Conservation (phyloP, 2,797 vertebrate species). For the Microhierax caerulescens region DNA sequence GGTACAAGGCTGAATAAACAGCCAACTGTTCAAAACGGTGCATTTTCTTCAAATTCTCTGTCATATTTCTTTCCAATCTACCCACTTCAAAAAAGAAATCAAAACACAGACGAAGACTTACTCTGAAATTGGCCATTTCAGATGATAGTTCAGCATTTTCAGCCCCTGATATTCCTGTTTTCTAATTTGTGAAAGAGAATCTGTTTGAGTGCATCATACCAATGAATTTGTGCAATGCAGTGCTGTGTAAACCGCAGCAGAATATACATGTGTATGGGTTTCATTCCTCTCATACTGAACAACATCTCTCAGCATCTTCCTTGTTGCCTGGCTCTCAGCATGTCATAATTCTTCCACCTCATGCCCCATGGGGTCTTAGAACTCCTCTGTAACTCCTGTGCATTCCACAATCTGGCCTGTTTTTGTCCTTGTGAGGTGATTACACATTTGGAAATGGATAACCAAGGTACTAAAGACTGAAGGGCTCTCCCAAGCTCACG, state of each 20-base stretch:
- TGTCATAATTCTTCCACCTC: neutral
- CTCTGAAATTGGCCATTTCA: neutral
- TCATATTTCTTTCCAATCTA: neutral
- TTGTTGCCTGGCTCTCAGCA: neutral
- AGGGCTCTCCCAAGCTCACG: neutral
- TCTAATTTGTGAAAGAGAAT: neutral
- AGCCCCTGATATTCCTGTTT: neutral
- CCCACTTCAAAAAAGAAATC: neutral
- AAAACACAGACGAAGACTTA: neutral
- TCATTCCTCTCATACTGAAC: neutral
- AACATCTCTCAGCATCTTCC: neutral
- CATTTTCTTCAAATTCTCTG: neutral
- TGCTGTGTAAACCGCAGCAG: neutral
- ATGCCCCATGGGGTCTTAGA: neutral
- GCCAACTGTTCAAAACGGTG: neutral
- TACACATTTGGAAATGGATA: neutral
- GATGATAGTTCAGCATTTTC: neutral
- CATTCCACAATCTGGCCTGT: neutral
- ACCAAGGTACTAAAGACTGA: neutral
- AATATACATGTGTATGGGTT: neutral
- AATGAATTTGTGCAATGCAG: neutral
- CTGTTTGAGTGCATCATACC: neutral
- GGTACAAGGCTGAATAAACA: neutral
- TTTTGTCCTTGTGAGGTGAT: neutral
- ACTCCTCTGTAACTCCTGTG: neutral